Percentiles rank a stretch among this genome's conserved stretches.
These are phyloP conservation scores for Isoperla grammatica DNA, from an alignment of 2,888 invertebrate genomes.

Conservation along the genomic window DNA sequence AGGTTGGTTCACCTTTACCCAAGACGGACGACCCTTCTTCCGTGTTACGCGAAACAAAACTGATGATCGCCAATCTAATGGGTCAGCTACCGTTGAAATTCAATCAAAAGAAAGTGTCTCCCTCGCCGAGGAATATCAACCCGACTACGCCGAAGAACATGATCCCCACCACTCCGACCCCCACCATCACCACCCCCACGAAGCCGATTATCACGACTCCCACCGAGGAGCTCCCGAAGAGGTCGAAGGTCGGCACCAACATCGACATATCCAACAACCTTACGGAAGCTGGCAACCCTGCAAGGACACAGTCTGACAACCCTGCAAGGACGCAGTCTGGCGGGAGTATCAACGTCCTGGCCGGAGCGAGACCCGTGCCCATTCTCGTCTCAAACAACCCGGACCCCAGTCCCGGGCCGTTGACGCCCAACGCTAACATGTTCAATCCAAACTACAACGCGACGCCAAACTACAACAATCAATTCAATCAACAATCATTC, in stretches of 20 bases:
- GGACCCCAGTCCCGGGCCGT: neutral
- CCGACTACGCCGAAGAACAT: neutral
- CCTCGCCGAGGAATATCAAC: neutral
- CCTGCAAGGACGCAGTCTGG: neutral
- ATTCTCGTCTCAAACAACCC: neutral
- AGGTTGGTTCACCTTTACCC: constrained; percentile 26
- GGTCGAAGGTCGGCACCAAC: constrained; percentile 3
- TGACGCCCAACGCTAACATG: neutral
- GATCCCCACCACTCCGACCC: neutral
- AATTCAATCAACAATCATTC: too few relatives aligned
- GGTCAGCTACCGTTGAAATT: constrained; percentile 48
- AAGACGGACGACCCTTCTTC: constrained; percentile 41
- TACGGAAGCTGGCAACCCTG: neutral
- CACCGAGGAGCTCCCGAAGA: neutral
- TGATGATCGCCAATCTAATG: constrained; percentile 59
- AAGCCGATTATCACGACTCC: neutral
- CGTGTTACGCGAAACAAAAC: constrained; percentile 53
- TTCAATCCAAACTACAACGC: neutral
- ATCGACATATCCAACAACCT: constrained; percentile 14
- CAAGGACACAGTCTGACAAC: too few relatives aligned
- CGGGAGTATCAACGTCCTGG: too few relatives aligned
- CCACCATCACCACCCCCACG: neutral
- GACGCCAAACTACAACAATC: too few relatives aligned
- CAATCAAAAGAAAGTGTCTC: constrained; percentile 14
- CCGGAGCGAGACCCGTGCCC: neutral